Base-by-base conservation (phyloP, 2,113 vertebrate species). In the Corydoras maculifer region DNA sequence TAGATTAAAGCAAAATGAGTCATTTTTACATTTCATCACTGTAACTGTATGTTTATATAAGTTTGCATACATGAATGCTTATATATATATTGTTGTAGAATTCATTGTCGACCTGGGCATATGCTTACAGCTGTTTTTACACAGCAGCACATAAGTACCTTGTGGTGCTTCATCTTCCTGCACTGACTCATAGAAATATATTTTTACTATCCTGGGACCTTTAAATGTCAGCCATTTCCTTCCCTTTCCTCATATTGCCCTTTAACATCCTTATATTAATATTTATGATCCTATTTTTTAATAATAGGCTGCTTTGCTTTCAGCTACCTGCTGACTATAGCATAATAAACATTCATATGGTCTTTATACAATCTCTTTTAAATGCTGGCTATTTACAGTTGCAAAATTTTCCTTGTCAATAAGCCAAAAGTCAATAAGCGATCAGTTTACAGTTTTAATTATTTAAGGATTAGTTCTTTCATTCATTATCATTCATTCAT, bases 171-270 rank as follows among this genome's bases (percentile, higher is more conserved):
- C 49, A 12, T 69, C 62, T 60, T 65, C 48, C 32, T 54, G 25
- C n/a, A 31, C 48, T 75, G 73, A 65, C 74, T 65, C 57, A 60
- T 54, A 60, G 43, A 70, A 55, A 65, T 75, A 55, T 70, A 70
- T 65, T 30, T 51, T 58, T 64, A 49, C 68, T 70, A 48, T 60
- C 58, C 10, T 48, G 74, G 69, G 58, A 15, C 50, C 35, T 66
- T 55, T 75, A 75, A 65, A 59, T 32, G 62, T 75, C 57, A 55
- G 57, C 29, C 32, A 13, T 65, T 75, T 73, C 71, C 69, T 65
- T 59, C 12, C 68, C 57, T 65, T 12, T 65, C 49, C 60, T 15
- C 63, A 30, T 66, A 54, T 70, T 58, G 35, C 55, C 63, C 55
- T 18, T 70, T 55, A 49, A 61, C 29, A 70, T 70, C 55, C 62